Base-by-base conservation (phyloP, 2,888 invertebrate species). In the Orthosia incerta region DNA sequence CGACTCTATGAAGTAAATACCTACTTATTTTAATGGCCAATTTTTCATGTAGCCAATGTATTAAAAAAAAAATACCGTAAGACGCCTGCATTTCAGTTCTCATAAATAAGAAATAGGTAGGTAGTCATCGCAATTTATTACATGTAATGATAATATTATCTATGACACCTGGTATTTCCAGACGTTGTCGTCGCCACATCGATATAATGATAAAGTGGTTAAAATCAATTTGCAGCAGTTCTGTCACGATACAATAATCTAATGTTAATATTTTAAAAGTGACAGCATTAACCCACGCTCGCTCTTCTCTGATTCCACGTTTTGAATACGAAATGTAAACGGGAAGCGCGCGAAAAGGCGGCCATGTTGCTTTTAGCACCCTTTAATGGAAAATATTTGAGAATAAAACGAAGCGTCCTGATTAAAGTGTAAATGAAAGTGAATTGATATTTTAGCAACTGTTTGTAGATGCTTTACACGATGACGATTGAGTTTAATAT, bases 241-340 rank as follows among this genome's bases (percentile, higher is more conserved):
- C 91, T 90, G 89, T 91, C 88, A 85, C 90, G 86, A 89, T 87
- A 91, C 89, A 93, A 92, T 94, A 94, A 95, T 93, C 87, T 90
- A 91, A 94, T 94, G 93, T 95, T 93, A 94, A 95, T 95, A 95
- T 95, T 95, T 95, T 94, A 94, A 95, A 94, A 95, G 89, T 92
- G 92, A 79, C 92, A 92, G 93, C 94, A 94, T 94, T 93, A 93
- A 91, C 91, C 91, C 88, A 87, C 90, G 91, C 92, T 90, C 91
- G 88, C 92, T 91, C 91, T 89, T 89, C 92, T 92, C 87, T 89
- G 88, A 90, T 88, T 89, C 87, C 93, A 89, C 91, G 95, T 91
- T 93, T 89, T 92, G 96, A 94, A 96, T 95, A 93, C 93, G 79
- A 95, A 95, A 94, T 95, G 82, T 89, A 88, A 91, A 89, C 89